Evolutionary conservation across 1,140 invertebrate genomes (phyloP), one percentile per base, ranked within the genome.

Genomic region (Danaus melanippus): DNA sequence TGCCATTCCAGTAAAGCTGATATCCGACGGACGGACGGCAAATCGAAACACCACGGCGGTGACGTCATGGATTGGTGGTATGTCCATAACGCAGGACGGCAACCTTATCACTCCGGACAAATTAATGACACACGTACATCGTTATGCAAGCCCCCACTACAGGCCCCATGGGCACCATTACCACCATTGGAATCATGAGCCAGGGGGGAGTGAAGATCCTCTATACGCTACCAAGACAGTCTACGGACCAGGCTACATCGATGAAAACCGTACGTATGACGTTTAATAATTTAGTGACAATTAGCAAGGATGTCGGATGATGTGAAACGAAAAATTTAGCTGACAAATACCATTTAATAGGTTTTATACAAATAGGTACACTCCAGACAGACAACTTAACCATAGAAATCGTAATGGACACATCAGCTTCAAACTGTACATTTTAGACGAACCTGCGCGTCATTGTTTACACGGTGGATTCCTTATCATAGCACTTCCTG

Each of bases 1-100:
- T 84, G 74, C 75, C 68, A 83, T 86, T 86, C 73, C 84, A 86
- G 84, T 84, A 84, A 86, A 84, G 74, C 81, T 86, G 84, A 84
- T 81, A 73, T 79, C 79, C 67, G 81, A 84, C 59, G 80, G 81
- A 73, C 66, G 81, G 62, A 72, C 65, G 64, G 67, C 73, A 54
- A 84, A 81, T 73, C 75, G 79, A 64, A 84, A 79, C 62, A 71
- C 74, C 45, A 79, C 79, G 47, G 70, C 70, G 50, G 80, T 74
- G 67, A 74, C 81, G 11, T 79, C 81, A 56, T 86, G 84, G 84
- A 84, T 86, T 74, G 79, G 84, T 73, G 82, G 80, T 79, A 84
- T 86, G 80, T 84, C 81, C 58, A 86, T 86, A 70, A 84, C 81
- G 42, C 79, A 82, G 68, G 84, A 86, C 60, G 81, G 77, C 54